Percentiles rank a stretch among this genome's conserved stretches.
Conservation (phyloP, 2,113 vertebrate genomes). For the Lepus timidus region DNA sequence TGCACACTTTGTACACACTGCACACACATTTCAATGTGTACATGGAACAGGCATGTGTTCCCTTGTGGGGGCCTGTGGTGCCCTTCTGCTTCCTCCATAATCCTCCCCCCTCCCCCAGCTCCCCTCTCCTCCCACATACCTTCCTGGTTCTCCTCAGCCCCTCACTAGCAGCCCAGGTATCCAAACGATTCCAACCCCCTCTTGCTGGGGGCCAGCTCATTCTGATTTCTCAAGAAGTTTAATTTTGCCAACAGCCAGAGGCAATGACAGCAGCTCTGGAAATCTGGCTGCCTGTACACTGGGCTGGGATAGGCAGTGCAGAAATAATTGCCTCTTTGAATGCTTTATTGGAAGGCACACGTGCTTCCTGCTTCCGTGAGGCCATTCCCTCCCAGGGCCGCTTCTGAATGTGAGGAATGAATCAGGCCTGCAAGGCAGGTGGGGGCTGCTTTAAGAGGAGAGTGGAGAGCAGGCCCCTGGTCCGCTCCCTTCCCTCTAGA, state of each 20-base stretch:
- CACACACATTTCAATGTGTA: background rate
- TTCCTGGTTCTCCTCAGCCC: background rate
- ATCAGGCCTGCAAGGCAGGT: conserved; percentile 1
- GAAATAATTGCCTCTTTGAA: conserved; percentile 80
- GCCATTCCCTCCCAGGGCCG: background rate
- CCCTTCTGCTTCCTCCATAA: background rate
- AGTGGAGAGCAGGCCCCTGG: background rate
- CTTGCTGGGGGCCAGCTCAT: conserved; percentile 45
- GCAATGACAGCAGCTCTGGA: conserved; percentile 78
- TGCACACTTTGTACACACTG: background rate
- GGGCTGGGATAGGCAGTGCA: conserved; percentile 71
- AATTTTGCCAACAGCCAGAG: conserved; percentile 82
- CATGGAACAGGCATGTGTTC: background rate
- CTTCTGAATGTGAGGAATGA: conserved; percentile 52
- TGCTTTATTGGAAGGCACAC: conserved; percentile 70
- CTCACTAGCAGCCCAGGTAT: background rate
- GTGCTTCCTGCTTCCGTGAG: conserved; percentile 54
- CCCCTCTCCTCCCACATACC: too few relatives aligned
- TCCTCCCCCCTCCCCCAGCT: background rate
- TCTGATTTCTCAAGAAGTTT: conserved; percentile 77
- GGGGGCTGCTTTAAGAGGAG: background rate
- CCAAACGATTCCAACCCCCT: conserved; percentile 44
- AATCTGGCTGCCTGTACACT: conserved; percentile 68
- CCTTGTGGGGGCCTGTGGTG: background rate
- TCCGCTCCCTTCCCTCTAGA: background rate